Percentiles rank a stretch among this genome's conserved stretches.
Conservation (phyloP, 2,797 vertebrate genomes). For the Amniataba percoides region DNA sequence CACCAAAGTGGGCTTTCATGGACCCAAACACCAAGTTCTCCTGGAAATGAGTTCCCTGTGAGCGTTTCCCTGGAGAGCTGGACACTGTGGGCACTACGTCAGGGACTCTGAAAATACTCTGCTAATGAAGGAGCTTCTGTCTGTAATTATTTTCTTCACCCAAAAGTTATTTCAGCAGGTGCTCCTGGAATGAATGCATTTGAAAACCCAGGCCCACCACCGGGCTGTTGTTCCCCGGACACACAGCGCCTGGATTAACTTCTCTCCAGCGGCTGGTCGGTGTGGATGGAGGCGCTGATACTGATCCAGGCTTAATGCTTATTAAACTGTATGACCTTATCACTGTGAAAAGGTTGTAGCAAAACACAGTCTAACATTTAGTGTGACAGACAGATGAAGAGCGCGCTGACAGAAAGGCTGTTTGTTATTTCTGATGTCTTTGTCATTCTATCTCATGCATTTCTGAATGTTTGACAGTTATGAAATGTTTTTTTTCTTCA, state of each 20-base stretch:
- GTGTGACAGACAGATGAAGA: slow-evolving; percentile 13
- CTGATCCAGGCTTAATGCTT: slow-evolving; percentile 82
- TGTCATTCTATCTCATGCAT: not conserved
- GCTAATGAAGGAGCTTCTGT: not conserved
- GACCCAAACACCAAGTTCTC: slow-evolving; percentile 49
- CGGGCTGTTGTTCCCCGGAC: slow-evolving; percentile 23
- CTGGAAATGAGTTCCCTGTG: slow-evolving; percentile 19
- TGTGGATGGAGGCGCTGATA: slow-evolving; percentile 62
- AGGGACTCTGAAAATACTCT: not conserved
- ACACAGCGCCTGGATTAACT: slow-evolving; percentile 72
- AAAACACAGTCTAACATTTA: slow-evolving; percentile 37
- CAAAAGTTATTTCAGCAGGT: not conserved
- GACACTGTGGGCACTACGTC: not conserved
- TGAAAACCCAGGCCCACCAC: slow-evolving; percentile 3
- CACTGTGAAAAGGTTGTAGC: slow-evolving; percentile 63
- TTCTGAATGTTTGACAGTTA: not conserved
- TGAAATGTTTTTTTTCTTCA: not conserved
- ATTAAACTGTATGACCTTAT: slow-evolving; percentile 80
- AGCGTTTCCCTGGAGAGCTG: slow-evolving; percentile 34
- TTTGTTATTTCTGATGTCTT: not conserved
- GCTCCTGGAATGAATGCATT: slow-evolving; percentile 7
- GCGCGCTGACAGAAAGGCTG: slow-evolving; percentile 11
- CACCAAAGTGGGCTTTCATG: slow-evolving; percentile 79
- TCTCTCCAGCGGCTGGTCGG: slow-evolving; percentile 41
- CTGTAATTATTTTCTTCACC: slow-evolving; percentile 3